Base-by-base conservation (phyloP, 2,113 vertebrate genomes). In the Brienomyrus brachyistius region DNA sequence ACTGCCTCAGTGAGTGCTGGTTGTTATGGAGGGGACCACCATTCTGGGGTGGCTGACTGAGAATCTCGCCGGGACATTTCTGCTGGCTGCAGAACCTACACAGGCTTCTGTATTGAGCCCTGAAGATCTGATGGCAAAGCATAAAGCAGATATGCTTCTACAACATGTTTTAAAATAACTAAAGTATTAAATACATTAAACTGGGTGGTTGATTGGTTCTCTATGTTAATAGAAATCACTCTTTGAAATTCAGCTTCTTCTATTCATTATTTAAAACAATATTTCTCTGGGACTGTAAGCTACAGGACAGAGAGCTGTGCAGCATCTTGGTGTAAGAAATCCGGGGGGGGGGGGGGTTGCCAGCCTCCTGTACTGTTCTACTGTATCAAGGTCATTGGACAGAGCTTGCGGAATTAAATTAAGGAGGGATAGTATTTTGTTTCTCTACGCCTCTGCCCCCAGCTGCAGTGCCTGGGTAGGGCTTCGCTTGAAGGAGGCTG, bases 321-420 rank as follows among this genome's bases (percentile, higher is more conserved):
- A 35, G 66, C 3, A 7, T 35, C 9, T 31, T 15, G 27, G 27
- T 35, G 66, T 27, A 15, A 40, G 35, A 27, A 40, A 35, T 45
- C 19, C 9, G 21, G 45, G 8, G 7, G 13, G 40, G 40, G 40
- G 43, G 7, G n/a, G 21, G 43, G 89, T 93, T 92, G 91, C 94
- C 94, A 94, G 94, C 89, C 86, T 91, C 91, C 92, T 94, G 92
- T 93, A 93, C n/a, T n/a, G n/a, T n/a, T 93, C 93, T 92, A 91
- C 92, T 91, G 91, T 91, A n/a, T 52, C 91, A 91, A 31, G 91
- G 94, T 95, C 94, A 95, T 92, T 92, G 92, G 89, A 92, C 94
- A 95, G 95, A 94, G 91, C 91, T 94, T 92, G 92, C 94, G 94
- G 93, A 94, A 95, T 95, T 93, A 93, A 95, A 95, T 94, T 93